Conservation (phyloP, 1,140 invertebrate genomes). For the Antheraea mylitta region DNA sequence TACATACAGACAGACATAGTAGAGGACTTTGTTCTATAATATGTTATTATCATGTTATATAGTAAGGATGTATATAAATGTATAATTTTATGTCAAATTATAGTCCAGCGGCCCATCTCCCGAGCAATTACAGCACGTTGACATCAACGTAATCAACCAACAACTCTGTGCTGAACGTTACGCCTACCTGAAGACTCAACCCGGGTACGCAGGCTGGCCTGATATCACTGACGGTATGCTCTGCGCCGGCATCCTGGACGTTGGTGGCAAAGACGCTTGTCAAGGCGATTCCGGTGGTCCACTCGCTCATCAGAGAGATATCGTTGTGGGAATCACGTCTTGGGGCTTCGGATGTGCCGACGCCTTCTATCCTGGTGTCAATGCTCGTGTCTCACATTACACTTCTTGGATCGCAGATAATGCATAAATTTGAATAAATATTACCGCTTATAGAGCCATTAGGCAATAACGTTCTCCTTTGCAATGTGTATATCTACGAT, state of each 20-base stretch:
- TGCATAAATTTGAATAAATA: conserved; percentile 8
- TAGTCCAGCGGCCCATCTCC: conserved; percentile 34
- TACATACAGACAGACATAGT: too few species aligned
- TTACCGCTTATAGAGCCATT: background rate
- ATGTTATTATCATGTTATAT: too few species aligned
- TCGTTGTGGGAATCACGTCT: conserved; percentile 84
- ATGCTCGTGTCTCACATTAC: conserved; percentile 82
- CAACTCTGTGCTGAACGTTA: conserved; percentile 50
- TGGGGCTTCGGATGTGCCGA: conserved; percentile 86
- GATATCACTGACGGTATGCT: conserved; percentile 53
- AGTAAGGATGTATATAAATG: too few species aligned
- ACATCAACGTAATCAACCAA: conserved; percentile 75
- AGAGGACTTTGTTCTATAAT: too few species aligned
- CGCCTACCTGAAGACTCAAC: conserved; percentile 37
- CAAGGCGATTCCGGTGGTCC: conserved; percentile 82
- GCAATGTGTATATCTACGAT: background rate
- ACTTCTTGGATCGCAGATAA: conserved; percentile 80
- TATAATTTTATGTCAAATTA: background rate
- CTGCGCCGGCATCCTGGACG: conserved; percentile 47
- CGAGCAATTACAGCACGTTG: conserved; percentile 38
- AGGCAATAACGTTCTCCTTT: background rate
- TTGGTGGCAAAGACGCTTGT: conserved; percentile 59
- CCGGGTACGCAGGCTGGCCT: conserved; percentile 31
- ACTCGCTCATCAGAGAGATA: conserved; percentile 67
- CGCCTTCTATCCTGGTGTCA: conserved; percentile 84